phyloP scores from a whole-genome alignment of 2,888 invertebrate species.

The Blastobasis adustella region DNA sequence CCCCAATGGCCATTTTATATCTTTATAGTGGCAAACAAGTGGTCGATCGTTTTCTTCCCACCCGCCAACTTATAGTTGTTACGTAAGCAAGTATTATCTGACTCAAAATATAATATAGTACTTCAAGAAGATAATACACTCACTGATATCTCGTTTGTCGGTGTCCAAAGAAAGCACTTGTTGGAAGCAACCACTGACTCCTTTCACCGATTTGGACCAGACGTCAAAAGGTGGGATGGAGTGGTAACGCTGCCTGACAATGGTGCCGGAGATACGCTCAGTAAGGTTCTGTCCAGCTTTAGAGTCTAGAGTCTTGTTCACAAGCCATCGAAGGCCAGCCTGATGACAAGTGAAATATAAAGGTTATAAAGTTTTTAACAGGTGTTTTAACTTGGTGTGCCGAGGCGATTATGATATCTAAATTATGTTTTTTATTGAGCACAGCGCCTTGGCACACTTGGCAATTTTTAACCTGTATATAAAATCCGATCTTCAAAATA shows the following conservation, averaged over 20 bases:
- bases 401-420: too few species aligned
- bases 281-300: constrained; percentile 20
- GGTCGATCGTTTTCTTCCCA: too few species aligned
- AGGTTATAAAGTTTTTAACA: background rate
- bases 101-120: too few species aligned
- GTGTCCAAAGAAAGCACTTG: constrained; percentile 51
- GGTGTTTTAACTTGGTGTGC: background rate
- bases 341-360: constrained; percentile 15
- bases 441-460: too few species aligned
- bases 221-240: constrained; percentile 52
- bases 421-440: too few species aligned
- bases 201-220: constrained; percentile 49
- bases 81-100: background rate
- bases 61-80: background rate
- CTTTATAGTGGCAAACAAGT: too few species aligned
- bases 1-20: too few species aligned
- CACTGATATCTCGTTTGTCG: constrained; percentile 44
- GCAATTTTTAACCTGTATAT: too few species aligned
- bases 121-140: constrained; percentile 16
- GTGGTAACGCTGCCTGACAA: constrained; percentile 50
- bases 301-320: constrained; percentile 37
- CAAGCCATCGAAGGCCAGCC: constrained; percentile 54
- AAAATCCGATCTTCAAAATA: too few species aligned
- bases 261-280: constrained; percentile 28
- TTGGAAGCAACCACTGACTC: constrained; percentile 49